Evolutionary conservation across 2,797 vertebrate genomes (phyloP).

Genomic region (Lagocephalus sceleratus): DNA sequence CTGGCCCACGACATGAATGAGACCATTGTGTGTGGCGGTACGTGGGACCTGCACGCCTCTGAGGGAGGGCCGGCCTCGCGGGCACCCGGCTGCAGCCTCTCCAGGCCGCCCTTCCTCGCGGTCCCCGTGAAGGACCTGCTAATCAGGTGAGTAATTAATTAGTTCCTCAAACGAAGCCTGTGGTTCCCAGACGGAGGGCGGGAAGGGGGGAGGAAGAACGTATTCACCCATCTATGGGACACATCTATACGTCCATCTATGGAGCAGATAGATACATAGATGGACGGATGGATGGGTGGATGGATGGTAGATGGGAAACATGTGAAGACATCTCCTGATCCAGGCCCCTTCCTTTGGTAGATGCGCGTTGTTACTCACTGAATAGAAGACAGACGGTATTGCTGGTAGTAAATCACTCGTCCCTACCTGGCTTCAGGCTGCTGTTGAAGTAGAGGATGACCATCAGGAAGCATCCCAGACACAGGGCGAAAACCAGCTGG

Average conservation of each 20-base stretch:
- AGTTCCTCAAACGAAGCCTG: background rate
- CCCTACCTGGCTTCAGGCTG: slow-evolving; percentile 80
- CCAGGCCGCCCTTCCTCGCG: slow-evolving; percentile 27
- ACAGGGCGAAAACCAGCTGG: slow-evolving; percentile 75
- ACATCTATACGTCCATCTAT: too few species aligned
- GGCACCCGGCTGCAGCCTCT: slow-evolving; percentile 47
- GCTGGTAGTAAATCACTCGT: too few species aligned
- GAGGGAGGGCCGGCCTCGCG: slow-evolving; percentile 13
- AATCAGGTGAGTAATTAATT: slow-evolving; percentile 29
- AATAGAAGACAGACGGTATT: too few species aligned
- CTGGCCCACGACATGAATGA: slow-evolving; percentile 50
- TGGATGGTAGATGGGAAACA: too few species aligned
- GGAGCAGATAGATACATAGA: too few species aligned
- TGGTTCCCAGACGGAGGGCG: slow-evolving; percentile 1
- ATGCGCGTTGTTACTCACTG: too few species aligned
- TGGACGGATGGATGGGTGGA: too few species aligned
- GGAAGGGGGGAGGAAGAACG: background rate
- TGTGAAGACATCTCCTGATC: too few species aligned
- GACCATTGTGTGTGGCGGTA: slow-evolving; percentile 59
- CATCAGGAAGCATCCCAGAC: slow-evolving; percentile 80
- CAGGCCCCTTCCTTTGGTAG: too few species aligned
- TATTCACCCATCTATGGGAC: too few species aligned
- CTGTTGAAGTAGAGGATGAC: slow-evolving; percentile 82
- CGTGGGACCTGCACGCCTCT: slow-evolving; percentile 42
- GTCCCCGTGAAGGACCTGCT: slow-evolving; percentile 36